Conservation (phyloP, 2,113 vertebrate genomes). For the Thunnus thynnus region DNA sequence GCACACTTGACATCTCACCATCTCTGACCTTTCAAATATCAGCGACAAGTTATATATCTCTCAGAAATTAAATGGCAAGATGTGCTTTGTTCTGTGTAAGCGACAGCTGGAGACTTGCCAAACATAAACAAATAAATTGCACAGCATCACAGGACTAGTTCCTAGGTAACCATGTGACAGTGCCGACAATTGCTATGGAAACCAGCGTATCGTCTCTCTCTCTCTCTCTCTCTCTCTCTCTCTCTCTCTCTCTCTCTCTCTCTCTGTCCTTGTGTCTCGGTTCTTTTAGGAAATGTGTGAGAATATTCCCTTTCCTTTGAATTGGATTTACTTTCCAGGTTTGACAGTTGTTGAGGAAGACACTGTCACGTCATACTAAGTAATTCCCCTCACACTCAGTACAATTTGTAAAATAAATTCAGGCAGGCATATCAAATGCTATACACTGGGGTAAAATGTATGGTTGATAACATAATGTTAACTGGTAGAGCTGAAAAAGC, state of each 20-base stretch:
- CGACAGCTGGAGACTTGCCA: slow-evolving; percentile 41
- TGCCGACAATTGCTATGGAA: slow-evolving; percentile 78
- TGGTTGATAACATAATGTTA: slow-evolving; percentile 16
- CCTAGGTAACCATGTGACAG: slow-evolving; percentile 81
- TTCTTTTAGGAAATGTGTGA: slow-evolving; percentile 57
- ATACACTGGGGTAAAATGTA: neutral
- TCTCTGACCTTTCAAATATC: slow-evolving; percentile 28
- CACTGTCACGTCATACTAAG: slow-evolving; percentile 35
- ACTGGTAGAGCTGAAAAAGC: neutral
- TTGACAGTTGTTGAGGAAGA: slow-evolving; percentile 59
- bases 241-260: slow-evolving; percentile 18
- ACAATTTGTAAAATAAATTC: slow-evolving; percentile 13
- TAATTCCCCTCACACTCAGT: slow-evolving; percentile 12
- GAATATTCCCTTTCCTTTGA: slow-evolving; percentile 53
- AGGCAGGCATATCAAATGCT: neutral
- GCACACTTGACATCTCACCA: neutral
- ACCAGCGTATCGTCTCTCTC: slow-evolving; percentile 48
- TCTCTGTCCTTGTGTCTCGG: slow-evolving; percentile 10
- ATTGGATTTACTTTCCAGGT: slow-evolving; percentile 51
- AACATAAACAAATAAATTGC: slow-evolving; percentile 68
- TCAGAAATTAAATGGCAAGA: slow-evolving; percentile 26
- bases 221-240: neutral
- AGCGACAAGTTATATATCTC: neutral
- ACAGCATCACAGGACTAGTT: slow-evolving; percentile 71
- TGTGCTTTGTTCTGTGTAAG: slow-evolving; percentile 41